A percentile compares a stretch with the other conserved stretches of the same genome.
Evolutionary conservation across 2,797 vertebrate species (phyloP).

Genomic region (Hemibagrus guttatus): DNA sequence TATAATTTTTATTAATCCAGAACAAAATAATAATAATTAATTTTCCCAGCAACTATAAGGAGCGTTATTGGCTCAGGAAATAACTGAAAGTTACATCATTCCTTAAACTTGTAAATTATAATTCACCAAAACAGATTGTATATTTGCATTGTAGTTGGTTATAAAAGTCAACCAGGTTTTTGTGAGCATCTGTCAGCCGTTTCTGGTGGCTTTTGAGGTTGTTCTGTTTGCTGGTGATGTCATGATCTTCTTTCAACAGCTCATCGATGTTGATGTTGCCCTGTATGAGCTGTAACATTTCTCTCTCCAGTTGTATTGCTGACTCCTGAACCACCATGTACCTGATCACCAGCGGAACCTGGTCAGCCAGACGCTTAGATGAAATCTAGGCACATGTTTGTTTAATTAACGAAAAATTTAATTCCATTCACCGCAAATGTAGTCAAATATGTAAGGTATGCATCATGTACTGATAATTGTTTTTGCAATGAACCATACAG

Average conservation of each 20-base stretch:
- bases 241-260: slow-evolving; percentile 76
- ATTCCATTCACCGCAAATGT: background rate
- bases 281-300: slow-evolving; percentile 81
- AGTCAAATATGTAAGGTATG: too few relatives aligned
- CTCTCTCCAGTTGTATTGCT: slow-evolving; percentile 69
- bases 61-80: too few relatives aligned
- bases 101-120: too few relatives aligned
- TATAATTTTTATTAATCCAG: background rate
- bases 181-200: slow-evolving; percentile 61
- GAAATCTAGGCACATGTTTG: slow-evolving; percentile 70
- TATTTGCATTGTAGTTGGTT: too few relatives aligned
- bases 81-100: too few relatives aligned
- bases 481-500: too few relatives aligned
- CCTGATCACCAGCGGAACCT: slow-evolving; percentile 83
- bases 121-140: too few relatives aligned
- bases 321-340: slow-evolving; percentile 76
- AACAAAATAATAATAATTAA: background rate
- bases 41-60: too few relatives aligned
- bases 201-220: slow-evolving; percentile 64
- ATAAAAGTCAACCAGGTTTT: too few relatives aligned
- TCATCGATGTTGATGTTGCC: slow-evolving; percentile 68
- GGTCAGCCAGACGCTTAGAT: slow-evolving; percentile 75
- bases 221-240: slow-evolving; percentile 68
- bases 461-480: too few relatives aligned
- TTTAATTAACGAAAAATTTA: background rate